Base-by-base conservation (phyloP, 2,888 invertebrate genomes). In the Trichogramma dendrolimi region DNA sequence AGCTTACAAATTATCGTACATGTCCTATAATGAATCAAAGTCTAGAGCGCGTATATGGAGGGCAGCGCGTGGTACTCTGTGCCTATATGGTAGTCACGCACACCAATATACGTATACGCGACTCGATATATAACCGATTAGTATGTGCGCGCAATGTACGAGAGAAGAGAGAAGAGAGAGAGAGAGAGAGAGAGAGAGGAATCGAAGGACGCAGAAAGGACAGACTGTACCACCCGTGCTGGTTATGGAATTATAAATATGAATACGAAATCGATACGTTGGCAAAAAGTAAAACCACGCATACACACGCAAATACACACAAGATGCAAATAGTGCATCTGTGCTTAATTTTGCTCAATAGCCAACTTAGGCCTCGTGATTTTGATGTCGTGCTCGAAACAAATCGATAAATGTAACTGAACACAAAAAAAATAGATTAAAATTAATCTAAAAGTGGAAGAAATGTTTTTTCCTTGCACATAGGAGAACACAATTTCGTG, bases 161-260 rank as follows among this genome's bases (percentile, higher is more conserved):
- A n/a, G 46, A n/a, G n/a, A 48, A 48, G 44, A 58, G 56, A 48
- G 41, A n/a, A 56, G 40, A 48, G 48, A 56, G 56, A 6, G 57
- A 43, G 47, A 40, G 41, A 47, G 47, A 46, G 47, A 41, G 39
- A 43, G 7, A 47, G n/a, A 10, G 38, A 49, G 43, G 39, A 41
- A 4, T 11, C 14, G 63, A 66, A 67, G 63, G 27, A 27, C 27
- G 27, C 27, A 27, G 27, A 27, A 27, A 27, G 27, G 27, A 27
- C 27, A 27, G 27, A 2, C 27, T 27, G 3, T 68, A 67, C 65
- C 62, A 61, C 65, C 62, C 65, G 66, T 67, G 69, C 65, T 72
- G 73, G 75, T 74, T 71, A 71, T 72, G 72, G 70, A 70, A 72
- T 72, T 70, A 71, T 71, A 71, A 70, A 71, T 67, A 67, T 67